Evolutionary conservation across 1,140 invertebrate genomes (phyloP).

Genomic region (Pinna nobilis): DNA sequence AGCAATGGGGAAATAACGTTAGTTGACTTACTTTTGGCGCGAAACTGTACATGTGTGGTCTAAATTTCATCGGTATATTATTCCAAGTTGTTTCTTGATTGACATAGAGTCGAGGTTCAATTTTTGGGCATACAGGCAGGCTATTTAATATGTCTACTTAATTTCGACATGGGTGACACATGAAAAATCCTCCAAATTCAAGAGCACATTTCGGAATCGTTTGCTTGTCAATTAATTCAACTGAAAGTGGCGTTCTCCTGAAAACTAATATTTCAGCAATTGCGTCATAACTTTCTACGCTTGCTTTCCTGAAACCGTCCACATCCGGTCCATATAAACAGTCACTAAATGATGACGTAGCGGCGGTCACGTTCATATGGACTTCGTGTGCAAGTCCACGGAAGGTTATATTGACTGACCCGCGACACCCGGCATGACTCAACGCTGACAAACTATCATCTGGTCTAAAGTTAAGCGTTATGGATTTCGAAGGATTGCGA

Average conservation of each 20-base stretch:
- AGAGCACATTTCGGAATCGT: conserved; percentile 43
- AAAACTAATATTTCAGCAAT: conserved; percentile 43
- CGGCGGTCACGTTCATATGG: conserved; percentile 25
- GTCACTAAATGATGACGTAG: conserved; percentile 39
- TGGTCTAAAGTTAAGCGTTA: conserved; percentile 53
- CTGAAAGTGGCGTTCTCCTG: conserved; percentile 13
- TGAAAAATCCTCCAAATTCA: conserved; percentile 61
- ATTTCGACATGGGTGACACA: conserved; percentile 44
- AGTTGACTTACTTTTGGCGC: no score
- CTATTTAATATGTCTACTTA: no score
- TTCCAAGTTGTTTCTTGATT: no score
- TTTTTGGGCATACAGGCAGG: no score
- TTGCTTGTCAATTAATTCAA: conserved; percentile 46
- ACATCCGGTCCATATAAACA: conserved; percentile 57
- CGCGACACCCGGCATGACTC: conserved; percentile 50
- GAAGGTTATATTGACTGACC: conserved; percentile 43
- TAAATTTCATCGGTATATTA: no score
- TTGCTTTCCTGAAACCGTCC: conserved; percentile 50
- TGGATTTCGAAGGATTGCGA: conserved; percentile 47
- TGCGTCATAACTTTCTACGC: conserved; percentile 58
- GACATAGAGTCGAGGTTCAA: no score
- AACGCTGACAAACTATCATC: conserved; percentile 42
- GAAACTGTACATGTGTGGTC: no score
- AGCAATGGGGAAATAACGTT: no score
- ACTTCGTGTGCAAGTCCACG: conserved; percentile 38